Percentiles rank a stretch among this genome's conserved stretches.
These are phyloP conservation scores for Anarsia innoxiella DNA, from an alignment of 2,888 invertebrate species.

Conservation along the genomic window DNA sequence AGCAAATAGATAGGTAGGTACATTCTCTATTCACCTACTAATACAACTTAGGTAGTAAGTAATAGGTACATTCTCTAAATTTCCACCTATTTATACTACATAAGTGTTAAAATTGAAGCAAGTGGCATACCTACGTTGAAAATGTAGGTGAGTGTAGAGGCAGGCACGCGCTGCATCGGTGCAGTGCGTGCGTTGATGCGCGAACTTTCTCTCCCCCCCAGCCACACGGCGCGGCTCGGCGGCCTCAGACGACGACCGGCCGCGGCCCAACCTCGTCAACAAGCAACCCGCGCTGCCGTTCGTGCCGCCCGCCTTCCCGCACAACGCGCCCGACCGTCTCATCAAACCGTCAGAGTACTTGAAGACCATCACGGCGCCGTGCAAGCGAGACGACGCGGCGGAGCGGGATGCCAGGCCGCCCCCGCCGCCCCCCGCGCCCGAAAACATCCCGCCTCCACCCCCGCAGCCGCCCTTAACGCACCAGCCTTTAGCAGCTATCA, in stretches of 20 bases:
- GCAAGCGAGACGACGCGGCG: slow-evolving; percentile 69
- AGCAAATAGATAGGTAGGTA: too few species aligned
- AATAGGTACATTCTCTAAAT: too few species aligned
- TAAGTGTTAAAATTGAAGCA: too few species aligned
- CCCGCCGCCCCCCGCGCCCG: slow-evolving; percentile 68
- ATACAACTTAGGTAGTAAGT: too few species aligned
- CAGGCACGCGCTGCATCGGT: slow-evolving; percentile 17
- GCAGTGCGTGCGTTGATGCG: slow-evolving; percentile 50
- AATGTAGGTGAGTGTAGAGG: slow-evolving; percentile 6
- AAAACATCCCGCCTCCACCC: slow-evolving; percentile 46
- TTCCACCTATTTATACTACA: too few species aligned
- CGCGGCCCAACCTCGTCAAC: slow-evolving; percentile 82
- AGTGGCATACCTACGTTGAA: too few species aligned
- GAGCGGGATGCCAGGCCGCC: slow-evolving; percentile 77
- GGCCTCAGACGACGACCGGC: slow-evolving; percentile 68
- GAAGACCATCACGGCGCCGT: slow-evolving; percentile 84
- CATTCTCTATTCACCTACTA: too few species aligned
- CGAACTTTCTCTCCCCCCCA: slow-evolving; percentile 65
- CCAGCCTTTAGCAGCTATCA: slow-evolving; percentile 90
- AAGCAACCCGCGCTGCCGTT: slow-evolving; percentile 91
- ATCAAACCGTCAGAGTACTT: slow-evolving; percentile 96
- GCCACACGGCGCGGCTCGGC: slow-evolving; percentile 62
- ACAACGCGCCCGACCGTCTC: slow-evolving; percentile 86
- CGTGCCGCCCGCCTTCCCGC: slow-evolving; percentile 92
- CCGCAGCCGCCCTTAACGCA: slow-evolving; percentile 56